These are phyloP conservation scores for Tiliacea aurago DNA, from an alignment of 2,888 invertebrate genomes.

Conservation along the genomic window DNA sequence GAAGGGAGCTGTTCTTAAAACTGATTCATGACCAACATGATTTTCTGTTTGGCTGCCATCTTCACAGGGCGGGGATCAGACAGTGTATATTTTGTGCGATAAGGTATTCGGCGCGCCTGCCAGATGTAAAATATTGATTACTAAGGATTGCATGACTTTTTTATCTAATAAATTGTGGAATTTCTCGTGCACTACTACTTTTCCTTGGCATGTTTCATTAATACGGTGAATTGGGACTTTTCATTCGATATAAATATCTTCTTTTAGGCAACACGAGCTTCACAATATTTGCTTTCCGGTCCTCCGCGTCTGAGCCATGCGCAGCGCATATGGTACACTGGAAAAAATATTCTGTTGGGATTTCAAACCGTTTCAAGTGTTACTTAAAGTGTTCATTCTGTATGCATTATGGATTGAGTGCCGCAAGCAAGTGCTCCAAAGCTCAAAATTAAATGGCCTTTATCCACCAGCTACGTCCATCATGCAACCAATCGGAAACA, in stretches of 20 bases:
- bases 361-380: constrained; percentile 45
- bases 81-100: constrained; percentile 27
- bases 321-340: constrained; percentile 79
- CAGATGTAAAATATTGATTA: constrained; percentile 64
- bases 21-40: constrained; percentile 73
- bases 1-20: constrained; percentile 69
- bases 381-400: neutral
- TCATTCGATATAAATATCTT: constrained; percentile 77
- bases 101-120: constrained; percentile 67
- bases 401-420: neutral
- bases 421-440: neutral
- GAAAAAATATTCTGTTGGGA: constrained; percentile 70
- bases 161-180: neutral
- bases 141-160: constrained; percentile 20
- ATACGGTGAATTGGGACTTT: constrained; percentile 78
- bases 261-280: constrained; percentile 80
- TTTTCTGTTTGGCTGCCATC: constrained; percentile 60
- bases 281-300: constrained; percentile 65
- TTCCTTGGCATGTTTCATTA: constrained; percentile 54
- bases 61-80: constrained; percentile 23
- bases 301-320: constrained; percentile 53
- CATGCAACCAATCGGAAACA: neutral
- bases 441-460: neutral
- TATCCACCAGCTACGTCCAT: neutral
- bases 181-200: constrained; percentile 17